Conservation (phyloP, 2,888 invertebrate genomes). For the Eudiplozoon nipponicum region DNA sequence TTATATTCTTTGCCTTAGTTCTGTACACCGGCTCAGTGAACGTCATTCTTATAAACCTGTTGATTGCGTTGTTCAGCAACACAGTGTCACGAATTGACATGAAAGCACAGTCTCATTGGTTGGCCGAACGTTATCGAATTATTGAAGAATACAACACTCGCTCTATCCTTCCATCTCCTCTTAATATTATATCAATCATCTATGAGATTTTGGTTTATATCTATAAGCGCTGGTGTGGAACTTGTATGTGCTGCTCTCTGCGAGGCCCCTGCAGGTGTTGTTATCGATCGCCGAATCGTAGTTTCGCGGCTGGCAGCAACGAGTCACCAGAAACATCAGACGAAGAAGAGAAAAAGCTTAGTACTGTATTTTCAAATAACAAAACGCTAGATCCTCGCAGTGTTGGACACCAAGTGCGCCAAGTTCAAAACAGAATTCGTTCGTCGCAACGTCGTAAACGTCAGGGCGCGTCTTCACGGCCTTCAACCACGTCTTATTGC, state of each 20-base stretch:
- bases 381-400: no score
- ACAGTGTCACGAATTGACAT: conserved; percentile 14
- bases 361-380: no score
- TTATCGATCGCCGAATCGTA: no score
- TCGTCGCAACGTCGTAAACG: no score
- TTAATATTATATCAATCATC: conserved; percentile 7
- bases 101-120: conserved; percentile 13
- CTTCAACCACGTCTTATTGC: no score
- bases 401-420: conserved; percentile 1
- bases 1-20: conserved; percentile 4
- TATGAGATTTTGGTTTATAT: conserved; percentile 1
- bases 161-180: conserved; percentile 14
- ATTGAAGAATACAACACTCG: conserved; percentile 12
- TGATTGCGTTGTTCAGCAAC: conserved; percentile 14
- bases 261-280: no score
- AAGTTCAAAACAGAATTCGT: no score
- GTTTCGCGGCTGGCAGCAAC: no score
- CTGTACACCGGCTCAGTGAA: conserved; percentile 9
- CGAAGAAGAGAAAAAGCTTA: no score
- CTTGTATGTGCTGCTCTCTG: no score
- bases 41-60: conserved; percentile 11
- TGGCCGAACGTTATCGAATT: conserved; percentile 13
- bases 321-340: no score
- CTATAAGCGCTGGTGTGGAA: background rate
- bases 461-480: no score